Evolutionary conservation across 92 coral and sea anemone species (phyloP).

Genomic region (Meandrina meandrites): DNA sequence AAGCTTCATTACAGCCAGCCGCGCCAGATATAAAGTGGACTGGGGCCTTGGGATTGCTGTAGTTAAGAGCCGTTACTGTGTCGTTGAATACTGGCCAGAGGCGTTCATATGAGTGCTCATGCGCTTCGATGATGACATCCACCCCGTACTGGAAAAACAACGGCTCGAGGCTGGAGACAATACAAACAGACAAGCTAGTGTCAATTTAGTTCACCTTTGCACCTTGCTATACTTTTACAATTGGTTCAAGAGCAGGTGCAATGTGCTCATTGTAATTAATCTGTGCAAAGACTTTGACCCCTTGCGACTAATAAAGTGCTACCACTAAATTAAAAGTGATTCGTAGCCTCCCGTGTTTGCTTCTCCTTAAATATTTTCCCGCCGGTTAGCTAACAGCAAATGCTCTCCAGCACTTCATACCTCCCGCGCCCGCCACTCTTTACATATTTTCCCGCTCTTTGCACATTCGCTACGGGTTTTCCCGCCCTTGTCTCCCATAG

Average conservation of each 20-base stretch:
- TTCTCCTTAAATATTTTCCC: neutral
- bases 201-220: neutral
- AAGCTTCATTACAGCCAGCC: slow-evolving; percentile 81
- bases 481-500: neutral
- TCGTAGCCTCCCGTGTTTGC: neutral
- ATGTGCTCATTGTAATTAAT: neutral
- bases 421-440: neutral
- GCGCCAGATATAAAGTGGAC: slow-evolving; percentile 81
- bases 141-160: slow-evolving; percentile 84
- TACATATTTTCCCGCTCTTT: slow-evolving; percentile 4
- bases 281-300: neutral
- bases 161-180: slow-evolving; percentile 64
- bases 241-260: neutral
- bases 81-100: slow-evolving; percentile 83
- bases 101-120: slow-evolving; percentile 87
- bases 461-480: neutral
- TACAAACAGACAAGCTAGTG: neutral
- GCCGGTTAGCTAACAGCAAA: too few relatives aligned
- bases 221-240: neutral
- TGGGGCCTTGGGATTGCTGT: slow-evolving; percentile 75
- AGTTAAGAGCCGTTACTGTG: slow-evolving; percentile 67
- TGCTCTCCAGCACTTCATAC: neutral
- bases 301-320: neutral
- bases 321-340: too few relatives aligned
- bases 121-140: slow-evolving; percentile 74